Base-by-base conservation (phyloP, 92 coral and sea anemone genomes). In the Montipora capitata region DNA sequence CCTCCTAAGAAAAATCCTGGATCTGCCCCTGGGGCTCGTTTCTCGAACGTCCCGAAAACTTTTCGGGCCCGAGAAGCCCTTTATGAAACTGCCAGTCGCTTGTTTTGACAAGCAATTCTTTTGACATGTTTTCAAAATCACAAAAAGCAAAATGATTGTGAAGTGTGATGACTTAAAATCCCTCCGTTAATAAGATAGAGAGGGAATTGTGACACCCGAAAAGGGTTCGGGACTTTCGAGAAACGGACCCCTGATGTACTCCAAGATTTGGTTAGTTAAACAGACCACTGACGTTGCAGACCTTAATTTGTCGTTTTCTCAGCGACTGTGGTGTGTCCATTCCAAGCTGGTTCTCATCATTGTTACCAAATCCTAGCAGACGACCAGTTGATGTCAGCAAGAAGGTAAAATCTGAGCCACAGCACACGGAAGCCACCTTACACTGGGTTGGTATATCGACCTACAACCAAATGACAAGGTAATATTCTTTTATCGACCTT, bases 311-410 rank as follows among this genome's bases (percentile, higher is more conserved):
- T 87, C 99, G 88, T 81, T 98, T 98, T 90, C 86, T 94, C 49
- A 98, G 93, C 79, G 98, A 77, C 74, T 92, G 98, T 59, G 98
- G 97, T 58, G 94, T 89, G 77, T 98, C 94, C 9, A 98, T 85
- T 9, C 95, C 99, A 15, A 98, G 71, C 49, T 98, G 98, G 70
- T 98, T 98, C 79, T 98, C 95, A 17, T 98, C 99, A 70, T 98
- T 98, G 86, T 98, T 98, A 14, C 99, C 99, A 83, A 94, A 98
- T 56, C 99, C 99, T 76, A 98, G 59, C 71, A 98, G 92, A 40
- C 99, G 91, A 7, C 99, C 99, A 69, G 98, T 91, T 12, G 90
- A 45, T 5, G 96, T 98, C 66, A 96, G 91, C 12, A 98, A 90
- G 85, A 96, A 96, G 15, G 99, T 92, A 54, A 93, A 94, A 64